phyloP scores from a whole-genome alignment of 2,888 invertebrate genomes.

The Lasioglossum leucozonium region DNA sequence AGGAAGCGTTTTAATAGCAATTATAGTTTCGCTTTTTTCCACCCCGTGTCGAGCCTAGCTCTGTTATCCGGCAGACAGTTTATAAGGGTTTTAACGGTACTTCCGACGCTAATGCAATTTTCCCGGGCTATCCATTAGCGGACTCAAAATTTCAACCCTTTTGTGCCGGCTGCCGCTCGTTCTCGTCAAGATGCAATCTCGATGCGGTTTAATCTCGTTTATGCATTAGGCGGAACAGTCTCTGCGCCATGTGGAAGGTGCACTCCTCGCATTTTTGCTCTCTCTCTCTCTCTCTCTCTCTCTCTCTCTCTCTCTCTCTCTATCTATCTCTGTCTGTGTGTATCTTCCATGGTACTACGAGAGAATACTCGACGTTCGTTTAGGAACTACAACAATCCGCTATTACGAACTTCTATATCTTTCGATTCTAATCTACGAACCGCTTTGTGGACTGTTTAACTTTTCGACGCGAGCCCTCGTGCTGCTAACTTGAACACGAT shows the following conservation, averaged over 20 bases:
- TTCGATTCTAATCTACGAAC: neutral
- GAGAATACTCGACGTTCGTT: neutral
- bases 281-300: neutral
- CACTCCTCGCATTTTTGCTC: conserved; percentile 26
- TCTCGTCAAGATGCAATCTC: conserved; percentile 59
- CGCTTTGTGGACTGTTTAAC: neutral
- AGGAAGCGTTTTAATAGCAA: neutral
- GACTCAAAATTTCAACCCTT: conserved; percentile 54
- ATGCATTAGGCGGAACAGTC: conserved; percentile 52
- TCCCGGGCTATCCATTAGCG: conserved; percentile 48
- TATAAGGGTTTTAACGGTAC: conserved; percentile 49
- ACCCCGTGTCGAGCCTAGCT: neutral
- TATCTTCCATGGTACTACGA: neutral
- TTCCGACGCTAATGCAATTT: conserved; percentile 49
- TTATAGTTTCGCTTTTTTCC: neutral
- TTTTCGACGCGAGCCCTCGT: neutral
- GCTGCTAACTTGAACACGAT: neutral
- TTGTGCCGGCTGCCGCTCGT: conserved; percentile 22
- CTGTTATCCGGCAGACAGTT: conserved; percentile 40
- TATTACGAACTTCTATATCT: neutral
- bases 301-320: neutral
- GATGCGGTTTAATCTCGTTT: conserved; percentile 61
- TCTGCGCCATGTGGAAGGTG: conserved; percentile 9
- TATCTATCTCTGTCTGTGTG: neutral
- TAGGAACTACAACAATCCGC: neutral